These are phyloP conservation scores for Platerodrilus igneus DNA, from an alignment of 2,888 invertebrate species.

Conservation along the genomic window DNA sequence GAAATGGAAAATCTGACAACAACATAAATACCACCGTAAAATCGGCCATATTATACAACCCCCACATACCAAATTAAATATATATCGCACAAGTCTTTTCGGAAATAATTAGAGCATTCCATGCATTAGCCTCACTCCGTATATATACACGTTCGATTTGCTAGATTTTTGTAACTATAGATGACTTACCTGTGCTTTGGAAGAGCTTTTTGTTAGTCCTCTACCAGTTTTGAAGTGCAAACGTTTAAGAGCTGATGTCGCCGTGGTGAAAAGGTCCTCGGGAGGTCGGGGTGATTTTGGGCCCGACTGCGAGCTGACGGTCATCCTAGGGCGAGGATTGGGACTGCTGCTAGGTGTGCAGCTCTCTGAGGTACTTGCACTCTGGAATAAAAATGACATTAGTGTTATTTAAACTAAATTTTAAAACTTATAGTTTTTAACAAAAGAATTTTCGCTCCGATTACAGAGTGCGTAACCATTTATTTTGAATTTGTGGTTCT, in stretches of 20 bases:
- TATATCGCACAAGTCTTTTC: too few relatives aligned
- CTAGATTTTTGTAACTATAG: background rate
- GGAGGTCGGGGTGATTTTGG: constrained; percentile 45
- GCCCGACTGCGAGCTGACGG: constrained; percentile 51
- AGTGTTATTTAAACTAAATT: background rate
- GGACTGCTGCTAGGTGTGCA: constrained; percentile 37
- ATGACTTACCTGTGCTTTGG: constrained; percentile 28
- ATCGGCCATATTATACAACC: too few relatives aligned
- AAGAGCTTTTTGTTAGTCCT: constrained; percentile 42
- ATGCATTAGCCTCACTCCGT: too few relatives aligned
- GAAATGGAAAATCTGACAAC: too few relatives aligned
- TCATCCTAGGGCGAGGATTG: constrained; percentile 51
- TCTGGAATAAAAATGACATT: constrained; percentile 23
- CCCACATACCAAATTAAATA: background rate
- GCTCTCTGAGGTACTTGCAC: constrained; percentile 29
- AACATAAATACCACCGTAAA: too few relatives aligned
- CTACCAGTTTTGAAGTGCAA: constrained; percentile 64
- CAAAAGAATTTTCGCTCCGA: too few relatives aligned
- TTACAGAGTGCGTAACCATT: too few relatives aligned
- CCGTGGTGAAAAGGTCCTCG: constrained; percentile 52
- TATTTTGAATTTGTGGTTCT: too few relatives aligned
- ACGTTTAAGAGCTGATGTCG: constrained; percentile 57
- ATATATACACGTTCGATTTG: background rate
- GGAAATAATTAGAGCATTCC: too few relatives aligned
- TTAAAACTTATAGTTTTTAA: background rate